phyloP scores from a whole-genome alignment of 2,113 vertebrate genomes.

The Bubo blakistoni region DNA sequence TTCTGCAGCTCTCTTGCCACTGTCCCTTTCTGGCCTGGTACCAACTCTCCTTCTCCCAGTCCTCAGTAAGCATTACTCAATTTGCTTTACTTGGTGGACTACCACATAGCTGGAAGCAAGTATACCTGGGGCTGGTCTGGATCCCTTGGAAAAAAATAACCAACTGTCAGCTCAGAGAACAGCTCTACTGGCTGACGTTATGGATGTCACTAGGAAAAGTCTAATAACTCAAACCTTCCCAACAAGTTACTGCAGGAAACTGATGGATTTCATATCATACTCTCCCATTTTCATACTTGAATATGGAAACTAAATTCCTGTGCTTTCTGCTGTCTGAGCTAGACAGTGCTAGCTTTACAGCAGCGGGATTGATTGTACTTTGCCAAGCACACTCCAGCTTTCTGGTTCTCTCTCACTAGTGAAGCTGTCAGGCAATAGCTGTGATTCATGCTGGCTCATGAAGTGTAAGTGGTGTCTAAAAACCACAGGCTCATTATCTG shows the following conservation, averaged over 20 bases:
- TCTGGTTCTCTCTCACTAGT: rapidly evolving
- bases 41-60: background rate
- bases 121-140: no score
- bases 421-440: background rate
- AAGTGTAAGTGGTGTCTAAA: background rate
- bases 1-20: background rate
- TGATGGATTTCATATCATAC: background rate
- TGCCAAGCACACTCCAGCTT: background rate
- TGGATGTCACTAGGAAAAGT: background rate
- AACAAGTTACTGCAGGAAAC: background rate
- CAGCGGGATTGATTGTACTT: background rate
- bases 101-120: background rate
- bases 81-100: background rate
- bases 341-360: background rate
- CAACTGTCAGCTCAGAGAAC: background rate
- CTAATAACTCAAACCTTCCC: background rate
- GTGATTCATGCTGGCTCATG: background rate
- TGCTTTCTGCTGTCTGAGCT: background rate
- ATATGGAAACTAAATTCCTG: background rate
- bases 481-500: background rate
- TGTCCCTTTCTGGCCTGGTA: background rate
- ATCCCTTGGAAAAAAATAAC: background rate
- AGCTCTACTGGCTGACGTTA: background rate
- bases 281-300: background rate
- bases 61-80: background rate